These are phyloP conservation scores for Toxostoma redivivum DNA, from an alignment of 2,113 vertebrate species.

Conservation along the genomic window DNA sequence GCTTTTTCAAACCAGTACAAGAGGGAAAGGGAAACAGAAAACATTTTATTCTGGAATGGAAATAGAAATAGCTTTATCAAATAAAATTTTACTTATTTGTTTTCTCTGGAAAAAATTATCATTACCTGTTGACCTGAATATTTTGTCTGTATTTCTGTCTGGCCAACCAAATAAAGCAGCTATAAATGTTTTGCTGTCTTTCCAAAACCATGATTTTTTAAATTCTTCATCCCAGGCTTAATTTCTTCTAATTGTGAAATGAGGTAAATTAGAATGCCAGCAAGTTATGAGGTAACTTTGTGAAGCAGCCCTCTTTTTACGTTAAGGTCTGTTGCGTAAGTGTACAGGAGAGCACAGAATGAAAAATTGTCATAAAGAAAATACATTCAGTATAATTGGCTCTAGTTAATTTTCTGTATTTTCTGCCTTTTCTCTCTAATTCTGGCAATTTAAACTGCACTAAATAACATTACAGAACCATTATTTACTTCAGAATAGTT, in stretches of 20 bases:
- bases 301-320: background rate
- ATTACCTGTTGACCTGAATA: background rate
- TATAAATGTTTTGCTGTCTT: background rate
- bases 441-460: background rate
- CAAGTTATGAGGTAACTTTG: background rate
- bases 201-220: background rate
- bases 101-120: background rate
- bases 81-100: rapidly evolving
- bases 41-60: background rate
- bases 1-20: too few relatives aligned
- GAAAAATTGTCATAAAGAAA: background rate
- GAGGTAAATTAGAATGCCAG: background rate
- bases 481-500: background rate
- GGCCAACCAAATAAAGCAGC: background rate
- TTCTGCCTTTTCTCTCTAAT: background rate
- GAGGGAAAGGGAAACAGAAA: background rate
- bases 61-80: background rate
- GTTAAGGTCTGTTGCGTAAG: background rate
- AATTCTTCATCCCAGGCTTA: background rate
- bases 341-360: background rate
- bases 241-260: background rate
- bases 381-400: background rate
- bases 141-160: background rate
- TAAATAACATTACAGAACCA: background rate
- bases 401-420: background rate